Evolutionary conservation across 2,113 vertebrate genomes (phyloP), one percentile per base, ranked within the genome.

Genomic region (Pseudorasbora parva): DNA sequence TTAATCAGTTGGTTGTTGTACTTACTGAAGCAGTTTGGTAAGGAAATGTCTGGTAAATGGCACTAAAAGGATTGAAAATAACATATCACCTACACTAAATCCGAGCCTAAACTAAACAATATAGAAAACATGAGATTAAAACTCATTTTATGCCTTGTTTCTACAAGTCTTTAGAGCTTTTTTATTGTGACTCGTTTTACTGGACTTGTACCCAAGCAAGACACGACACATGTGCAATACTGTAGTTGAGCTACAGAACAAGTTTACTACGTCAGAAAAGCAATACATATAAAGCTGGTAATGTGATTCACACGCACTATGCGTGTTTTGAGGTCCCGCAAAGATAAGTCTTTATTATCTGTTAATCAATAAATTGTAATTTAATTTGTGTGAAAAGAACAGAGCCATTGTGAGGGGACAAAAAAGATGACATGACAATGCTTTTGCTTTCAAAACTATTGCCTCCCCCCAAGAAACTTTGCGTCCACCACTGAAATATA

Each of bases 211-310:
- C 60, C 15, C 14, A 19, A 37, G 30, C 30, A 19, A 15, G 2
- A 2, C 19, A 33, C 64, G 21, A 21, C 33, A 19, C 64, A 66
- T 37, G 8, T 66, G 15, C 17, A 68, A 33, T 37, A 33, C 17
- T 21, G 62, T 10, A 37, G 17, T 8, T 37, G 64, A 68, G 64
- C 64, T 21, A 37, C 30, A 30, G 4, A 66, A 9, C 64, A 37
- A 37, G 15, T 37, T 68, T 68, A 68, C 64, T 5, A 68, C 64
- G 37, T 19, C 64, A 37, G 64, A 68, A 68, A 68, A 68, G 30
- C 8, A 0, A 5, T 68, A 21, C 64, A 37, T 68, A 37, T 21
- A 4, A 30, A 66, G 7, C 17, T 66, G 7, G 1, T 33, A 4
- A 37, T 57, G 6, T 19, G 4, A 60, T 5, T 11, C 11, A 60